These are phyloP conservation scores for Ophion ellenae DNA, from an alignment of 2,888 invertebrate genomes.

Conservation along the genomic window DNA sequence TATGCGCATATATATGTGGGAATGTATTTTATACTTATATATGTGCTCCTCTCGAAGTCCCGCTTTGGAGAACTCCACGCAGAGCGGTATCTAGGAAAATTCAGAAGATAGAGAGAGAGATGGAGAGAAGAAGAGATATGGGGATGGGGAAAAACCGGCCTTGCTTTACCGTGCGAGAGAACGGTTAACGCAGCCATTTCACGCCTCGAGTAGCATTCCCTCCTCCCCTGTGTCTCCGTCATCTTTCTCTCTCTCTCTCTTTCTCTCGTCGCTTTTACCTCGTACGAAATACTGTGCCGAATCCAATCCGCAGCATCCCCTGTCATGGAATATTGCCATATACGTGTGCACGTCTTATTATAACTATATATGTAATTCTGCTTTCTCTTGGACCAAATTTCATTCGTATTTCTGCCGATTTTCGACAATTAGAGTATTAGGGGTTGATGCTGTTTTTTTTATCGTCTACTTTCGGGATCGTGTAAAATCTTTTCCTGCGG, in stretches of 20 bases:
- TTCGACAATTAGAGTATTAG: not conserved
- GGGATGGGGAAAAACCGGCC: slow-evolving; percentile 49
- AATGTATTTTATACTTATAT: slow-evolving; percentile 19
- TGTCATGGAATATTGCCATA: not conserved
- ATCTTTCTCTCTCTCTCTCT: slow-evolving; percentile 71
- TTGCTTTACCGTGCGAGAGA: slow-evolving; percentile 74
- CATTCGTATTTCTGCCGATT: not conserved
- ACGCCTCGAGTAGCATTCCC: slow-evolving; percentile 81
- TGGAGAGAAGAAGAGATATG: slow-evolving; percentile 38
- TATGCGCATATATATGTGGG: not conserved
- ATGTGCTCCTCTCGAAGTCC: slow-evolving; percentile 31
- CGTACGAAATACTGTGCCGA: slow-evolving; percentile 44
- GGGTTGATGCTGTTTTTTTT: not conserved
- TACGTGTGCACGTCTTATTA: not conserved
- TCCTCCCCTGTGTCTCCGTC: slow-evolving; percentile 65
- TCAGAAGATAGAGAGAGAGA: slow-evolving; percentile 39
- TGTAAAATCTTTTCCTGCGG: not conserved
- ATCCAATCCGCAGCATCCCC: slow-evolving; percentile 41
- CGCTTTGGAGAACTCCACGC: slow-evolving; percentile 35
- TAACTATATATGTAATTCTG: not conserved
- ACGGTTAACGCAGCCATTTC: slow-evolving; percentile 83
- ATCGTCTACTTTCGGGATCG: not conserved
- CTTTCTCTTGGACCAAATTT: not conserved
- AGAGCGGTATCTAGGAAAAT: slow-evolving; percentile 50
- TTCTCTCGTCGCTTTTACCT: slow-evolving; percentile 51